phyloP scores from a whole-genome alignment of 2,888 invertebrate species.

The Axea sp. region DNA sequence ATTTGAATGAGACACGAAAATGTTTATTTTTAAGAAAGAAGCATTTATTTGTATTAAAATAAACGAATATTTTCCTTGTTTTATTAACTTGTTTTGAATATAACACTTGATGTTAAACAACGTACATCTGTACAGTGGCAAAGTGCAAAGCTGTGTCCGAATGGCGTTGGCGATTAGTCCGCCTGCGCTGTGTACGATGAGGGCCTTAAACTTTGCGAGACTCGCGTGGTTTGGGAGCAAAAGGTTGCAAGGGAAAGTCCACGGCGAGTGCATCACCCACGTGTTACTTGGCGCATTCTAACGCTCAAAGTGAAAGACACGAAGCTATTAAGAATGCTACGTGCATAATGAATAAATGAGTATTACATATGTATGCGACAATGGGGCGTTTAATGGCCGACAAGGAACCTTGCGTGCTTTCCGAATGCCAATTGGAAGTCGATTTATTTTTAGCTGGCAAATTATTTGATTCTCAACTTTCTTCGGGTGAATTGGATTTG shows the following conservation, averaged over 20 bases:
- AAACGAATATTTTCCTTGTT: too few species aligned
- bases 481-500: too few species aligned
- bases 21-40: too few species aligned
- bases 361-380: slow-evolving; percentile 45
- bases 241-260: slow-evolving; percentile 75
- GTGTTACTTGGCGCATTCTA: slow-evolving; percentile 74
- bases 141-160: slow-evolving; percentile 52
- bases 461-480: too few species aligned
- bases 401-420: too few species aligned
- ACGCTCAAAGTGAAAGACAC: slow-evolving; percentile 74
- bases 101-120: too few species aligned
- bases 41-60: too few species aligned
- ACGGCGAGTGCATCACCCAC: slow-evolving; percentile 70
- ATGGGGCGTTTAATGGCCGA: too few species aligned
- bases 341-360: slow-evolving; percentile 41
- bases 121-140: slow-evolving; percentile 21
- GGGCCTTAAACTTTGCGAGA: slow-evolving; percentile 58
- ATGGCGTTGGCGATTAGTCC: slow-evolving; percentile 23
- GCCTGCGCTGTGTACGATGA: slow-evolving; percentile 12
- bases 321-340: slow-evolving; percentile 61
- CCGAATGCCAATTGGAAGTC: too few species aligned
- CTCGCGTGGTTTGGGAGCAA: slow-evolving; percentile 63
- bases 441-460: too few species aligned
- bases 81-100: too few species aligned
- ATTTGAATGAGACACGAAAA: too few species aligned